Percentiles rank a stretch among this genome's conserved stretches.
Evolutionary conservation across 2,888 invertebrate species (phyloP).

Genomic region (Drosophila putrida): DNA sequence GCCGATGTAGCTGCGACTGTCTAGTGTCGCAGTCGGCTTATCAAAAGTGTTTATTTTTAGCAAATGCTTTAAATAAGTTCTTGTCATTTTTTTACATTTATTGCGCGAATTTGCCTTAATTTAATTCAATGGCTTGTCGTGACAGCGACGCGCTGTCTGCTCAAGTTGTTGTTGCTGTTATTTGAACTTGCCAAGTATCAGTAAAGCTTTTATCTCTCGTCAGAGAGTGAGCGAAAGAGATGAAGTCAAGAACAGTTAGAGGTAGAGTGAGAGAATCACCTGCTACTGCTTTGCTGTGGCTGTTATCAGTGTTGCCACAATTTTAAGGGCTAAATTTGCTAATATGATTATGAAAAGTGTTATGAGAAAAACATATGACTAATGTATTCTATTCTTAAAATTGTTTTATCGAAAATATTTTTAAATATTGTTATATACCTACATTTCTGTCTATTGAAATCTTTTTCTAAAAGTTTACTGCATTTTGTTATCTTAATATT

Average conservation of each 20-base stretch:
- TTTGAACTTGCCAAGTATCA: constrained; percentile 46
- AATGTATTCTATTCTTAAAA: no score
- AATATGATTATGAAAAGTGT: no score
- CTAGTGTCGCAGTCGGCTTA: constrained; percentile 57
- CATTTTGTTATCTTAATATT: no score
- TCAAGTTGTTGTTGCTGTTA: constrained; percentile 26
- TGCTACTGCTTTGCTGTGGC: constrained; percentile 37
- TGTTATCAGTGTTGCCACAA: no score
- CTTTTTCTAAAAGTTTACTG: no score
- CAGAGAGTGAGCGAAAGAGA: constrained; percentile 4
- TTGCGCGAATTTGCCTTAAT: constrained; percentile 68
- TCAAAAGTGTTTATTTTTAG: constrained; percentile 70
- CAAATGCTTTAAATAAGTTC: constrained; percentile 60
- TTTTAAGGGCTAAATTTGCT: no score
- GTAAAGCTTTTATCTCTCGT: constrained; percentile 15
- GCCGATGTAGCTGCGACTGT: constrained; percentile 41
- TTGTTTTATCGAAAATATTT: no score
- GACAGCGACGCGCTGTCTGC: constrained; percentile 43
- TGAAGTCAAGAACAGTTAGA: constrained; percentile 10
- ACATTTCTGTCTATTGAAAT: no score
- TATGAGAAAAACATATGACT: no score
- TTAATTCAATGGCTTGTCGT: constrained; percentile 55
- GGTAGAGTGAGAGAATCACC: constrained; percentile 35
- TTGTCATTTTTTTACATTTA: constrained; percentile 37
- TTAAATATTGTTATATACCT: no score